A percentile compares a stretch with the other conserved stretches of the same genome.
These are phyloP conservation scores for Petroica traversi DNA, from an alignment of 2,113 vertebrate genomes.

Conservation along the genomic window DNA sequence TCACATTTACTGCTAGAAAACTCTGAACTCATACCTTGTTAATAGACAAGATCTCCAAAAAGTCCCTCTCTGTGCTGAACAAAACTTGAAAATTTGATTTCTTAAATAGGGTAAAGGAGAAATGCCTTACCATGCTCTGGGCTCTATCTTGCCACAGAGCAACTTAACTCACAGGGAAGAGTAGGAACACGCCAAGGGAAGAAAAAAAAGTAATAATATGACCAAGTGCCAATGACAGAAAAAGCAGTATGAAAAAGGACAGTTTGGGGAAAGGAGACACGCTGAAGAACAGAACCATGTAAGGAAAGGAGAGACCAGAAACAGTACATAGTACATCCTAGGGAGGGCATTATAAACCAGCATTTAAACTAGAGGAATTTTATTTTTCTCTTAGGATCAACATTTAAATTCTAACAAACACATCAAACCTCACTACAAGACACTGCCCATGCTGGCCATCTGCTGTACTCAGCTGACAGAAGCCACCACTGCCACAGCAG, in stretches of 20 bases:
- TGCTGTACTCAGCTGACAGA: neutral
- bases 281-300: neutral
- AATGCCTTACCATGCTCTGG: neutral
- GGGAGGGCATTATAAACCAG: neutral
- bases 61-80: neutral
- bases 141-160: neutral
- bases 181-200: neutral
- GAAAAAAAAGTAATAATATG: neutral
- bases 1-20: neutral
- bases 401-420: neutral
- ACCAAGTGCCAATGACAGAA: neutral
- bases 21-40: accelerated
- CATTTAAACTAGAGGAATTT: neutral
- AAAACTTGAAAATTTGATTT: neutral
- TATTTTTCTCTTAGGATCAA: neutral
- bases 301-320: neutral
- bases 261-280: neutral
- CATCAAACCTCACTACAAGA: neutral
- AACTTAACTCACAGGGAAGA: neutral
- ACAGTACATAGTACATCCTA: neutral
- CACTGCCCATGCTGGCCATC: neutral
- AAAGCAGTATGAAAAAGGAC: neutral
- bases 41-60: neutral
- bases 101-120: neutral
- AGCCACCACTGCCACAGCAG: neutral